Evolutionary conservation across 64 coral and sea anemone genomes (phyloP), one percentile per base, ranked within the genome.

Genomic region (Stichodactyla mertensii): DNA sequence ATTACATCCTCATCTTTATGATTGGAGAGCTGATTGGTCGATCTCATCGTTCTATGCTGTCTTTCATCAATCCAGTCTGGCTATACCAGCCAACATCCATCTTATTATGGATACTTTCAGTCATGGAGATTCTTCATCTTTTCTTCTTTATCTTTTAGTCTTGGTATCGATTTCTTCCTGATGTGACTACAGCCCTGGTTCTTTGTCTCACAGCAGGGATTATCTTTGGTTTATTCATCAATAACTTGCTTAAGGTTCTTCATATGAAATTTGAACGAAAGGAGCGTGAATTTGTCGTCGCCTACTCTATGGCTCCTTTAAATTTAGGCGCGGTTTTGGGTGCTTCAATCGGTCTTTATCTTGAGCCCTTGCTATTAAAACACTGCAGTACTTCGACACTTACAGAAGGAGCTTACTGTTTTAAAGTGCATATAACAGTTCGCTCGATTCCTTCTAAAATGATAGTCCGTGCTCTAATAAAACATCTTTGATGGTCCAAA

Each of bases 141-240:
- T 55, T 95, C 54, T 91, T 95, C 57, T 91, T 95, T 22, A 77
- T 91, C 11, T 62, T 91, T 0, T 89, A 89, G 14, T 88, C 89
- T 71, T 95, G 93, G 93, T 95, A 95, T 18, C 82, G 93, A 6
- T 95, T 95, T 80, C 70, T 95, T 77, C 86, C 86, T 0, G 87
- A 71, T 62, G 78, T 95, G 10, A 55, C 71, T 9, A 27, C 81
- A 11, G 53, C 85, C 4, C 56, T 95, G 0, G 11, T 95, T 23
- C 54, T 91, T 6, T 82, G 61, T 19, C 88, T 95, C 54, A 77
- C 82, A 6, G 71, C 69, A 6, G 93, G 93, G 6, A 10, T 91
- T 22, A 82, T 67, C 10, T 13, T 89, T 52, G 93, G 93, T 55
- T 60, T 83, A 14, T 9, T 80, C 5, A 91, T 88, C 70, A 88